Conservation (phyloP, 92 coral and sea anemone genomes). For the Epizoanthus scotinus region DNA sequence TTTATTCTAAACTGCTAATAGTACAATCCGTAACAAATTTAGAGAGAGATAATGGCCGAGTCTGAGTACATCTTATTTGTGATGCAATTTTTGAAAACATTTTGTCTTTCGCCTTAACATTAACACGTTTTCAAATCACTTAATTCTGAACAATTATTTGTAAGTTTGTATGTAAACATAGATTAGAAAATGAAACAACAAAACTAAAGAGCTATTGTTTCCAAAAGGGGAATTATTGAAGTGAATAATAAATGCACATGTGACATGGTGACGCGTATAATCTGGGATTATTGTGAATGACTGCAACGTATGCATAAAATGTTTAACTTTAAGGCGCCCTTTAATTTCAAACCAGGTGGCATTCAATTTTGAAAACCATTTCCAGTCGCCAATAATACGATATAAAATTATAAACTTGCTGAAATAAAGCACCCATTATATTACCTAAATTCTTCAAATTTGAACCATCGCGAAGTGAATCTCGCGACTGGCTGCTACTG, state of each 20-base stretch:
- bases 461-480: constrained; percentile 57
- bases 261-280: constrained; percentile 30
- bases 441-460: constrained; percentile 67
- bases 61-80: neutral
- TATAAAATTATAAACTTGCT: neutral
- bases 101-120: neutral
- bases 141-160: neutral
- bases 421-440: neutral
- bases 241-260: constrained; percentile 23
- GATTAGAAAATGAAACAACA: constrained; percentile 18
- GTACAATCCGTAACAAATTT: too few relatives aligned
- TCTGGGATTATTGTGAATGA: neutral
- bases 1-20: too few relatives aligned
- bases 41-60: too few relatives aligned
- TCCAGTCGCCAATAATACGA: constrained; percentile 19
- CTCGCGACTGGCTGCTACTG: constrained; percentile 54
- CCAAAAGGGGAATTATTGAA: constrained; percentile 2
- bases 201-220: neutral
- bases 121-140: neutral
- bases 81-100: neutral
- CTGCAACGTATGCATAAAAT: neutral
- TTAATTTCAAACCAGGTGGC: constrained; percentile 4
- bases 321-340: neutral
- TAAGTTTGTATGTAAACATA: neutral
- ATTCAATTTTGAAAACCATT: constrained; percentile 20